Evolutionary conservation across 2,888 invertebrate genomes (phyloP), one percentile per base, ranked within the genome.

Genomic region (Hipparchia semele): DNA sequence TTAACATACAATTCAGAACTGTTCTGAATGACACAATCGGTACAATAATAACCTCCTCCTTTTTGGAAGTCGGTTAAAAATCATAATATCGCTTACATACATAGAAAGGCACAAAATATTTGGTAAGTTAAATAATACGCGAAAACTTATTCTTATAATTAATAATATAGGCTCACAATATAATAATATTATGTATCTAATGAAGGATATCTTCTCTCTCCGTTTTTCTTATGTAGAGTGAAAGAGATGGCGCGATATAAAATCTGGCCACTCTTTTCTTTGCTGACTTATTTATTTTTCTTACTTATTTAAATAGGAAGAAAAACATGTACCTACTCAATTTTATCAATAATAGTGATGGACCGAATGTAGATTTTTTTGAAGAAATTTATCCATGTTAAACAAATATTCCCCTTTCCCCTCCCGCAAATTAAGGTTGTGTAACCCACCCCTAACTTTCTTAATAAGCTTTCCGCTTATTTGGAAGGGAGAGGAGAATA

Each of bases 51-150:
- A 23, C 23, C 23, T 23, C 23, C 23, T 23, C 23, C 23, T 23
- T 23, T 23, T 23, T 23, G 23, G 23, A 23, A 23, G 23, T 1
- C 23, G 23, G 23, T 53, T 6, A 13, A 65, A 65, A 65, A 65
- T 65, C 23, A 75, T 70, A 64, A 78, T 75, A 76, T 73, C 51
- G 73, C 77, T 78, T 76, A 79, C 70, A 73, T 75, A 76, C 46
- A 76, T 79, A 77, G 69, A 75, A 79, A 79, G 79, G 79, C 79
- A 79, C 79, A 76, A 79, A 78, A 73, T 78, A 79, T 79, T 79
- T 79, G 78, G 79, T 79, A 73, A 76, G 75, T 74, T 77, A 75
- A 73, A 74, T 78, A 74, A 74, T 70, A 75, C 75, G 70, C 68
- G 69, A 72, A 76, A 76, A 77, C 75, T 74, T 73, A 78, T 69